phyloP scores from a whole-genome alignment of 35 echinoderm and acorn worm species.

The Stichopus chloronotus region DNA sequence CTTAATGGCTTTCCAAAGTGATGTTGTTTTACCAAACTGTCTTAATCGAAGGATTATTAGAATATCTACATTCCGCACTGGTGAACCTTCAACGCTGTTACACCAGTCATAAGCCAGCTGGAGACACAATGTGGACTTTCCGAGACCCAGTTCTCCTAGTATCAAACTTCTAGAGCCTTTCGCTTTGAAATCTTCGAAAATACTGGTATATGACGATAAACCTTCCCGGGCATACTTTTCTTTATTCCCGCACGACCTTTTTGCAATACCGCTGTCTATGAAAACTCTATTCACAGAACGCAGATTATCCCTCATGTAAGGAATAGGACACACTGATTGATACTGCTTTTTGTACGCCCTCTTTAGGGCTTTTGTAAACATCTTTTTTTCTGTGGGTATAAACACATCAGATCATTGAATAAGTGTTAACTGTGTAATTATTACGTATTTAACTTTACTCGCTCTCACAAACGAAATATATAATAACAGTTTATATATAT shows the following conservation, averaged over 20 bases:
- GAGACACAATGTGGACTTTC: not conserved
- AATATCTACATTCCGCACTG: not conserved
- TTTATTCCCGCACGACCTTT: no score
- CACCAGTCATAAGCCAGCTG: not conserved
- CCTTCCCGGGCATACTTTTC: not conserved
- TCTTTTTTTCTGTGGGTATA: not conserved
- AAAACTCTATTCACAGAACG: not conserved
- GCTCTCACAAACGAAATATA: no score
- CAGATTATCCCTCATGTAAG: not conserved
- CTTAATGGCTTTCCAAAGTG: not conserved
- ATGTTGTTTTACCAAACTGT: not conserved
- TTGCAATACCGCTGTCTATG: not conserved
- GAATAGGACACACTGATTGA: not conserved
- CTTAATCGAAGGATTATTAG: not conserved
- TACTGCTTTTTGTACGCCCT: not conserved
- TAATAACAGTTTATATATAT: no score
- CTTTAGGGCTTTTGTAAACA: not conserved
- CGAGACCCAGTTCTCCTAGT: not conserved
- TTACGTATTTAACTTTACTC: no score
- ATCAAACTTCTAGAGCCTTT: not conserved
- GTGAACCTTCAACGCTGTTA: not conserved
- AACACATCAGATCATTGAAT: no score
- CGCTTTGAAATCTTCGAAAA: not conserved
- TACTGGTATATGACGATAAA: not conserved
- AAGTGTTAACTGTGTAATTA: no score